Base-by-base conservation (phyloP, 2,797 vertebrate genomes). In the Falco concolor region DNA sequence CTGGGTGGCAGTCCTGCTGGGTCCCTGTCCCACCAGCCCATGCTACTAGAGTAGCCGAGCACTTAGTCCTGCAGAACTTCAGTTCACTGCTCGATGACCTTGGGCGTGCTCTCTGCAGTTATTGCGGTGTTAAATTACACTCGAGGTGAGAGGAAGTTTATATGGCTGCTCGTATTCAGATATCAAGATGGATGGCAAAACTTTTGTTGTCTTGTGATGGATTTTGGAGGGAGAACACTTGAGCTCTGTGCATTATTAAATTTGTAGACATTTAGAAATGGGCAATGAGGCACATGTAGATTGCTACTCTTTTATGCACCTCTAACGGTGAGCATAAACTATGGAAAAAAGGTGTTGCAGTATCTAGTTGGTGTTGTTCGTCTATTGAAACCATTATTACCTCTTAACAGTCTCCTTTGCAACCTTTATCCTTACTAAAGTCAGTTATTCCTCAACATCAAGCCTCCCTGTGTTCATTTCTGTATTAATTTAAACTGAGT, bases 41-140 rank as follows among this genome's bases (percentile, higher is more conserved):
- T 9, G 19, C 17, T 32, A 2, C 17, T 15, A 5, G 9, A 60
- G 15, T 1, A 3, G 32, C 42, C 2, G 1, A 77, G 27, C 5
- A 45, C 50, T 44, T 15, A 44, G 21, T 4, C 28, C 50, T 56
- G 27, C 38, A 44, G n/a, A 7, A 2, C 44, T 77, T 84, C 36
- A 34, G 11, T 19, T 65, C 60, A 8, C 63, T 69, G 80, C 30
- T 6, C 15, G 4, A 3, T 44, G 70, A 90, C 63, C 74, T 56
- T 13, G 63, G 53, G 27, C 11, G 44, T 10, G 68, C n/a, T 70
- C 22, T 85, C 2, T 1, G 25, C 36, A 30, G 64, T 34, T 50
- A 4, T 3, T 65, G 49, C 8, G 32, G 36, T 11, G 13, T 28
- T 72, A 84, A 80, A 83, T 83, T 59, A 12, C 44, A 4, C 65